A percentile compares a stretch with the other conserved stretches of the same genome.
These are phyloP conservation scores for Drosophila insularis DNA, from an alignment of 1,140 invertebrate species.

Conservation along the genomic window DNA sequence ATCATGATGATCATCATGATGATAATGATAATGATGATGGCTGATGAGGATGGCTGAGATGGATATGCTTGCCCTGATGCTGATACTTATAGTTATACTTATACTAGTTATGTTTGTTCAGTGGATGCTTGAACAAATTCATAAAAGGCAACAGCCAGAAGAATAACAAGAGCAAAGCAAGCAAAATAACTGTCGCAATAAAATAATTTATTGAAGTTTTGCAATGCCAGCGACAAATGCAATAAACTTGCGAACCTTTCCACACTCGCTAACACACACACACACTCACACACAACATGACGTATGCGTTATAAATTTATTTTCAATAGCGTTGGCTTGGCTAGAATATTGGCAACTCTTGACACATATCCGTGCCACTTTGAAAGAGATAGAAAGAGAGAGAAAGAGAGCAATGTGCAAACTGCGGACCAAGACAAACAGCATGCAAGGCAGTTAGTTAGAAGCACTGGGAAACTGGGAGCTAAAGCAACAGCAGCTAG, in stretches of 20 bases:
- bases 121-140: conserved; percentile 56
- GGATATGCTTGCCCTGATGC: conserved; percentile 21
- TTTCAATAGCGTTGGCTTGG: conserved; percentile 62
- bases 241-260: conserved; percentile 63
- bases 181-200: conserved; percentile 81
- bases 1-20: background rate
- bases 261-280: conserved; percentile 34
- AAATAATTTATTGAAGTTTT: conserved; percentile 82
- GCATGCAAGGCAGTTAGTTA: conserved; percentile 54
- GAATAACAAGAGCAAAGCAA: conserved; percentile 36
- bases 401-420: background rate
- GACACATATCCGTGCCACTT: conserved; percentile 67
- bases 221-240: conserved; percentile 78
- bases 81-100: conserved; percentile 28
- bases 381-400: background rate
- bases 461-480: background rate
- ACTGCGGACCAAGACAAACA: conserved; percentile 46
- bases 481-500: background rate
- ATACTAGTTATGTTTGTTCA: conserved; percentile 20
- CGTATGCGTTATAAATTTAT: conserved; percentile 78
- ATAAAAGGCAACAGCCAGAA: conserved; percentile 36
- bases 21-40: background rate
- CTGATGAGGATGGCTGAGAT: conserved; percentile 19
- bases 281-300: conserved; percentile 67
- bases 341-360: conserved; percentile 72